Evolutionary conservation across 2,797 vertebrate genomes (phyloP).

Genomic region (Eulemur coronatus): DNA sequence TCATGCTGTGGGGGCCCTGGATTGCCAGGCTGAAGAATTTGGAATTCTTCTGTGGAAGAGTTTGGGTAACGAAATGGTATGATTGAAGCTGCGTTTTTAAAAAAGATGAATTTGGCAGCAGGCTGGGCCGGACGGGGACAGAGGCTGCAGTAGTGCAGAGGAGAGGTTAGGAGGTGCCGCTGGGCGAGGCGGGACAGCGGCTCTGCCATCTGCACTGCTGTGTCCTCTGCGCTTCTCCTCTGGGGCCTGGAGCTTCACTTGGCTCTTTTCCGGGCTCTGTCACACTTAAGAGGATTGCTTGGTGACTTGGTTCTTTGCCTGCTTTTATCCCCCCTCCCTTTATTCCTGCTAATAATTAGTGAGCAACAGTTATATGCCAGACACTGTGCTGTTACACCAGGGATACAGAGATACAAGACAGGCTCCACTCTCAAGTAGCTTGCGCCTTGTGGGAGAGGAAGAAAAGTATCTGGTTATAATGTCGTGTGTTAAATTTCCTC

Average conservation of each 20-base stretch:
- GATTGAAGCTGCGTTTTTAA: neutral
- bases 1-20: neutral
- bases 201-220: rapidly evolving
- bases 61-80: neutral
- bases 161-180: rapidly evolving
- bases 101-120: too few relatives aligned
- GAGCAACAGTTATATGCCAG: neutral
- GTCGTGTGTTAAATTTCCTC: neutral
- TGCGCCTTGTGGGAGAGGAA: neutral
- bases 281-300: neutral
- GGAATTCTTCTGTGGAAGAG: too few relatives aligned
- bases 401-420: neutral
- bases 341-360: neutral
- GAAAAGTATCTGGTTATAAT: neutral
- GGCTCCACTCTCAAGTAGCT: neutral
- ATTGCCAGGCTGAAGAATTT: neutral
- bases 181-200: rapidly evolving
- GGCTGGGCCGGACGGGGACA: neutral
- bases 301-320: neutral
- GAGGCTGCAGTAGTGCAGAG: rapidly evolving
- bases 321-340: neutral
- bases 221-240: rapidly evolving
- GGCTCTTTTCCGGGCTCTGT: neutral
- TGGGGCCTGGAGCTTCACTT: neutral
- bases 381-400: neutral